Conservation (phyloP, 2,797 vertebrate genomes). For the Notamacropus eugenii region DNA sequence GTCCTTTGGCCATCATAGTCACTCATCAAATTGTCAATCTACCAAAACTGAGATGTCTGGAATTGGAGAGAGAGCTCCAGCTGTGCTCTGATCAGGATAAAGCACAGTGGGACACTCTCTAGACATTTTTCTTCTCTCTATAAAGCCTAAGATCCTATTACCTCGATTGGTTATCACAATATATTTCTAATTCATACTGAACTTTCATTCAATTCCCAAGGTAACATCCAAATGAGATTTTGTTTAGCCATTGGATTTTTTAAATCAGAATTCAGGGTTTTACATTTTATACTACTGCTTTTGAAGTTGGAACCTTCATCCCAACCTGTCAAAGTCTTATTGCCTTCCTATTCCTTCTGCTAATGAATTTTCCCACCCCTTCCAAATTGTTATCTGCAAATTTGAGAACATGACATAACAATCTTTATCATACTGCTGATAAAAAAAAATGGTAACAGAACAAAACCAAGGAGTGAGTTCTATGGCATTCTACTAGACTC, state of each 20-base stretch:
- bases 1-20: not conserved
- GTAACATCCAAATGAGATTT: not conserved
- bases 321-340: not conserved
- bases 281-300: not conserved
- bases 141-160: not conserved
- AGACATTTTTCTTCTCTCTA: not conserved
- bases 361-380: not conserved
- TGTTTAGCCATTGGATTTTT: not conserved
- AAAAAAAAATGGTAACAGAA: not conserved
- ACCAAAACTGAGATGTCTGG: not conserved
- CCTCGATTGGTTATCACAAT: not conserved
- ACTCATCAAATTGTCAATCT: not conserved
- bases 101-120: not conserved
- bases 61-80: not conserved
- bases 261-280: not conserved
- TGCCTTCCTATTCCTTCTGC: not conserved
- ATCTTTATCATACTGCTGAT: not conserved
- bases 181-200: not conserved
- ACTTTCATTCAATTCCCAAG: not conserved
- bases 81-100: not conserved
- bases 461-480: not conserved
- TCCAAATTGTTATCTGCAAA: not conserved
- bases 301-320: not conserved
- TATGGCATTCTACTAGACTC: not conserved
- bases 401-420: not conserved